Percentiles rank a stretch among this genome's conserved stretches.
Conservation (phyloP, 1,140 invertebrate genomes). For the Drosophila quadrilineata region DNA sequence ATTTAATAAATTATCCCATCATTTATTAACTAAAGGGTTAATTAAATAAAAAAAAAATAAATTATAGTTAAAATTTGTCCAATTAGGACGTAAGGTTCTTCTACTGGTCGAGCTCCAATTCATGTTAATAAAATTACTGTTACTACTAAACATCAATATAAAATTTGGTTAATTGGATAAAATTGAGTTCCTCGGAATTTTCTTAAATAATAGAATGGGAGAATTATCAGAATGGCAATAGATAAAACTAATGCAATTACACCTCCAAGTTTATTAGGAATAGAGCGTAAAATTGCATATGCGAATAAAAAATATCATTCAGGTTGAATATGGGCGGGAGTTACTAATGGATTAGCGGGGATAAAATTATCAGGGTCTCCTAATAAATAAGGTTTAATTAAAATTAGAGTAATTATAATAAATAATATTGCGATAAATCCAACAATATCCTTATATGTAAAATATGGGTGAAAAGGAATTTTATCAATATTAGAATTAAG, state of each 20-base stretch:
- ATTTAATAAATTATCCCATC: slow-evolving; percentile 8
- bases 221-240: slow-evolving; percentile 84
- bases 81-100: slow-evolving; percentile 84
- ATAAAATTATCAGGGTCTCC: slow-evolving; percentile 87
- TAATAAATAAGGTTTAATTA: slow-evolving; percentile 83
- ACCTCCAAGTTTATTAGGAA: slow-evolving; percentile 88
- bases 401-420: slow-evolving; percentile 80
- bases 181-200: slow-evolving; percentile 82
- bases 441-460: slow-evolving; percentile 84
- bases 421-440: slow-evolving; percentile 83
- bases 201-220: too few relatives aligned
- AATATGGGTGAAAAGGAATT: too few relatives aligned
- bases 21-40: background rate
- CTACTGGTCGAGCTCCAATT: slow-evolving; percentile 85
- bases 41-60: slow-evolving; percentile 10
- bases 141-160: slow-evolving; percentile 83
- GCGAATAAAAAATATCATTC: slow-evolving; percentile 90
- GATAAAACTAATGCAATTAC: slow-evolving; percentile 85
- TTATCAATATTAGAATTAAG: slow-evolving; percentile 84
- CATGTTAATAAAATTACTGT: slow-evolving; percentile 85
- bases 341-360: slow-evolving; percentile 85
- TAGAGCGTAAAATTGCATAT: slow-evolving; percentile 87
- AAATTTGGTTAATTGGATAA: slow-evolving; percentile 83
- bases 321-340: slow-evolving; percentile 87
- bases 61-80: slow-evolving; percentile 7